Conservation (phyloP, 2,113 vertebrate genomes). For the Ornithorhynchus anatinus region DNA sequence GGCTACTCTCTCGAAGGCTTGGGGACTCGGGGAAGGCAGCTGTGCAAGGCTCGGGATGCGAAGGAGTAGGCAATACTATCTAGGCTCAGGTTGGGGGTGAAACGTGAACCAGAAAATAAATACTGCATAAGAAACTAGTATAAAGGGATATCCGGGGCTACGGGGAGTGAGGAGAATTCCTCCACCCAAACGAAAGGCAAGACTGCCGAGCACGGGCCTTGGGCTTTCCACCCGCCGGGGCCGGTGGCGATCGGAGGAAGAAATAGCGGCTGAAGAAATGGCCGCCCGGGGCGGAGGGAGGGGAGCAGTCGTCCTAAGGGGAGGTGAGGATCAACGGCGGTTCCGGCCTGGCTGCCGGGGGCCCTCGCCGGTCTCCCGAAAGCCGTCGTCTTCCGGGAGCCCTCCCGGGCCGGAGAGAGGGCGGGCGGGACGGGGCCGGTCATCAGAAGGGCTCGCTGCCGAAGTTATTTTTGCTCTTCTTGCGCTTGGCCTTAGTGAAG, state of each 20-base stretch:
- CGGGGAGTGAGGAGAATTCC: no score
- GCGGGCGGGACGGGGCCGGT: not conserved
- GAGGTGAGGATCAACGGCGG: not conserved
- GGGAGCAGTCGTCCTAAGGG: not conserved
- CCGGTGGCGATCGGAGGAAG: not conserved
- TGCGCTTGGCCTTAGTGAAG: constrained; percentile 72
- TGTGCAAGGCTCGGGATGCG: no score
- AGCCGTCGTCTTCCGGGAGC: not conserved
- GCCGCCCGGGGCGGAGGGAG: not conserved
- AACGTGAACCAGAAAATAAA: not conserved
- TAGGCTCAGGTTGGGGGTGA: not conserved
- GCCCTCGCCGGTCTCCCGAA: not conserved
- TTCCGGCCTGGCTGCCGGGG: not conserved
- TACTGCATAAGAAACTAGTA: not conserved
- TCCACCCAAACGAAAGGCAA: no score
- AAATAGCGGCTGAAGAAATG: no score
- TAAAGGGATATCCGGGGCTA: not conserved
- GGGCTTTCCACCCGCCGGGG: not conserved
- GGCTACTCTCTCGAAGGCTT: not conserved
- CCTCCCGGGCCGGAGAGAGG: no score
- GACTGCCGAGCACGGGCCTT: not conserved
- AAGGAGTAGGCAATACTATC: no score
- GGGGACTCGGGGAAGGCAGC: no score
- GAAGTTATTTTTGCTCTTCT: constrained; percentile 73
- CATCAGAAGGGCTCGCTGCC: constrained; percentile 55